Base-by-base conservation (phyloP, 2,113 vertebrate species). In the Limanda limanda region DNA sequence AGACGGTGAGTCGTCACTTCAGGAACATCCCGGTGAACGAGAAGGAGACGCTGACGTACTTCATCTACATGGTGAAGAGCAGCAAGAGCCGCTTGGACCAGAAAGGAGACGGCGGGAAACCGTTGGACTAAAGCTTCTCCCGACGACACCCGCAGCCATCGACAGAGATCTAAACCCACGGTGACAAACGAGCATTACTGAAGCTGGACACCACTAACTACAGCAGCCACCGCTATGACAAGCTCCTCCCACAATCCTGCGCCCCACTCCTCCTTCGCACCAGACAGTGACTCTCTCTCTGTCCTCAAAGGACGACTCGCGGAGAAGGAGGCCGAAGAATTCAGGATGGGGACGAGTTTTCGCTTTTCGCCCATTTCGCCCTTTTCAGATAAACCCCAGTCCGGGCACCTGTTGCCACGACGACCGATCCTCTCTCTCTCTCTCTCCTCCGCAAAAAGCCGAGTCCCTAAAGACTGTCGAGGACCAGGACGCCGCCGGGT, bases 1-100 rank as follows among this genome's bases (percentile, higher is more conserved):
- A 99, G 98, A 99, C 98, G 13, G 97, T 99, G 91, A 99, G 98
- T 87, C 97, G 98, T 76, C 98, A 99, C 92, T 99, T 99, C 94
- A 95, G 98, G 92, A 99, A 98, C 86, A 99, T 99, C 75, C 96
- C 96, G 0, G 98, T 99, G 86, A 99, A 99, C 74, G 98, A 99
- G 90, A 99, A 99, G 88, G 98, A 99, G 90, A 99, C 98, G 0
- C 96, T 99, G 52, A 97, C 97, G 1, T 99, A 98, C 92, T 99
- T 99, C 82, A 99, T 99, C 86, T 99, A 99, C 90, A 98, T 98
- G 97, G 98, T 99, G 88, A 99, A 99, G 94, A 98, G 95, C 92
- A 99, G 97, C 94, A 98, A 98, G 91, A 98, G 97, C 71, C 96
- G 97, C 61, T 92, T 98, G 91, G 97, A 99, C 91, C 98, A 98